These are phyloP conservation scores for Aurelia sp. DNA, from an alignment of 30 jellyfish, hydroid and myxozoan genomes.

Conservation along the genomic window DNA sequence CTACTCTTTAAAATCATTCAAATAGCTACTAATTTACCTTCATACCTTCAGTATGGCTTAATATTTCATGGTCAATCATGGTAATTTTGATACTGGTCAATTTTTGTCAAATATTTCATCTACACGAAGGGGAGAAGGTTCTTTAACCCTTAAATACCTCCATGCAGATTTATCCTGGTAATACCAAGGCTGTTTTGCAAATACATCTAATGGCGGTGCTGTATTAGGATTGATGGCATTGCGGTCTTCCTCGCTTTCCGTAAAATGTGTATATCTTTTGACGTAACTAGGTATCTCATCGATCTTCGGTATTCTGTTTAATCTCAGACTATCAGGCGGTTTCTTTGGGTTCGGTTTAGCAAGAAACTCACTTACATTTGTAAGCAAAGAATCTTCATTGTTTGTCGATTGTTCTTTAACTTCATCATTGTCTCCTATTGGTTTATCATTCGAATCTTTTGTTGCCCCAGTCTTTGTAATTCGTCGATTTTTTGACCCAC, in stretches of 20 bases:
- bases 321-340: constrained; percentile 59
- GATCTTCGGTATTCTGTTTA: background rate
- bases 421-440: background rate
- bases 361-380: constrained; percentile 35
- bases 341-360: constrained; percentile 59
- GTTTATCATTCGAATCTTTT: background rate
- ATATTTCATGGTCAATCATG: no score
- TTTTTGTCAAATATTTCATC: constrained; percentile 24
- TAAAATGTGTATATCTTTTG: background rate
- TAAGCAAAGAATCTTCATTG: background rate
- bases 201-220: constrained; percentile 50
- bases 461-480: background rate
- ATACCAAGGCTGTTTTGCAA: constrained; percentile 53
- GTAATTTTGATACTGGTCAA: background rate
- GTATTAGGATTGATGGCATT: constrained; percentile 44
- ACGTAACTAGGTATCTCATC: background rate
- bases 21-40: no score
- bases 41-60: no score
- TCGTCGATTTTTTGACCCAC: background rate
- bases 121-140: constrained; percentile 52
- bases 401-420: background rate
- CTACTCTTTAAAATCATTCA: no score
- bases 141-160: constrained; percentile 55
- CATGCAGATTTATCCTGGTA: constrained; percentile 53
- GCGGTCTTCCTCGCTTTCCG: constrained; percentile 11